A percentile compares a stretch with the other conserved stretches of the same genome.
Conservation (phyloP, 1,140 invertebrate species). For the Tetraneura akinire region DNA sequence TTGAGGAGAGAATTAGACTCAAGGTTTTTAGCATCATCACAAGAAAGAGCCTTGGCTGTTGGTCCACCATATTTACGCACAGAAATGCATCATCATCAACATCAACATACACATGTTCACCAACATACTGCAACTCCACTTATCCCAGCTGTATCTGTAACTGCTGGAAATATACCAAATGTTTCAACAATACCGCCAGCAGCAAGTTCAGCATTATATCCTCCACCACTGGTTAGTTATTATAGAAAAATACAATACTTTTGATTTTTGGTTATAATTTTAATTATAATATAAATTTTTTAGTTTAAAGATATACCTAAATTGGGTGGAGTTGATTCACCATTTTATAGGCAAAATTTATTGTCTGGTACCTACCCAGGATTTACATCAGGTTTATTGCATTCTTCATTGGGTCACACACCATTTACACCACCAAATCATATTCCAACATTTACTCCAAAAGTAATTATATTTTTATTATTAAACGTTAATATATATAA, state of each 20-base stretch:
- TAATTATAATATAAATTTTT: conserved; percentile 55
- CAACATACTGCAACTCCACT: conserved; percentile 73
- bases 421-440: conserved; percentile 79
- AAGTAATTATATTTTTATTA: conserved; percentile 66
- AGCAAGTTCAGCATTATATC: conserved; percentile 60
- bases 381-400: conserved; percentile 78
- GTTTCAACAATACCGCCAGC: conserved; percentile 34
- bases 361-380: conserved; percentile 76
- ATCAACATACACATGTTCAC: conserved; percentile 88
- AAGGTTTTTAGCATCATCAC: conserved; percentile 76
- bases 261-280: not conserved
- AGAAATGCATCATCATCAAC: conserved; percentile 88
- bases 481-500: no score
- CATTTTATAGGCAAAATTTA: conserved; percentile 73
- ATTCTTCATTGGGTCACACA: conserved; percentile 72
- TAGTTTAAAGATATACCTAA: conserved; percentile 89
- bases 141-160: conserved; percentile 61
- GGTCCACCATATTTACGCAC: conserved; percentile 66
- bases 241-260: not conserved
- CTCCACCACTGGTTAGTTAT: conserved; percentile 65
- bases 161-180: conserved; percentile 24
- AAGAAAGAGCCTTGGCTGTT: conserved; percentile 65
- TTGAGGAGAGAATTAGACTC: conserved; percentile 87
- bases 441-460: conserved; percentile 81
- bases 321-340: conserved; percentile 74